Base-by-base conservation (phyloP, 1,140 invertebrate genomes). In the Ceratitis capitata region DNA sequence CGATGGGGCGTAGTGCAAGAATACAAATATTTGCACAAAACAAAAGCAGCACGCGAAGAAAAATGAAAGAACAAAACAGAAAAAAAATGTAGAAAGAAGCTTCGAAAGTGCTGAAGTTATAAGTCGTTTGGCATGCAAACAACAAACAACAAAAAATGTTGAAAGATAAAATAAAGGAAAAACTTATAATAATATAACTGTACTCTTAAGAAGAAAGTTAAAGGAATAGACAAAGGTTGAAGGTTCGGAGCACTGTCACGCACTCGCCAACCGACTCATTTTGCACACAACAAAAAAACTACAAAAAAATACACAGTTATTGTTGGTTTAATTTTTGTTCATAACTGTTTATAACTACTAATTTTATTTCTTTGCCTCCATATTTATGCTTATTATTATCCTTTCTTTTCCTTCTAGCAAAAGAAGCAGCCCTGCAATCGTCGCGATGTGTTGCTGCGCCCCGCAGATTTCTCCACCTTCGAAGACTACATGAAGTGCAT, bases 401-500 rank as follows among this genome's bases (percentile, higher is more conserved):
- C 9, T 69, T 69, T 39, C 16, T 39, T 39, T 35, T 4, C 29
- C 14, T 2, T 39, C 23, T 78, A 78, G 69, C 39, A n/a, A 26
- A 78, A 78, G 69, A 78, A 78, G 19, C 2, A 78, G 9, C 69
- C 69, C 5, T 78, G 69, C 39, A 78, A 78, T 19, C 69, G 39
- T 9, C 9, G 14, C 69, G 39, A 23, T 47, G 39, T 1, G 1
- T 7, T 78, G n/a, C 69, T 78, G 39, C 42, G 49, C 16, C 47
- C 47, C 26, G 7, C 45, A 14, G 82, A 83, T 39, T 83, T 83
- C 16, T 29, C 82, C 47, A 58, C 82, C 47, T 58, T 51, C 49
- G 84, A 86, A 53, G 78, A 78, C 10, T 86, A 85, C 42, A 85
- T 86, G 58, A 86, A 86, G 39, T 56, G 82, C 82, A 83, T 86